phyloP scores from a whole-genome alignment of 2,113 vertebrate species.

The Progne subis region DNA sequence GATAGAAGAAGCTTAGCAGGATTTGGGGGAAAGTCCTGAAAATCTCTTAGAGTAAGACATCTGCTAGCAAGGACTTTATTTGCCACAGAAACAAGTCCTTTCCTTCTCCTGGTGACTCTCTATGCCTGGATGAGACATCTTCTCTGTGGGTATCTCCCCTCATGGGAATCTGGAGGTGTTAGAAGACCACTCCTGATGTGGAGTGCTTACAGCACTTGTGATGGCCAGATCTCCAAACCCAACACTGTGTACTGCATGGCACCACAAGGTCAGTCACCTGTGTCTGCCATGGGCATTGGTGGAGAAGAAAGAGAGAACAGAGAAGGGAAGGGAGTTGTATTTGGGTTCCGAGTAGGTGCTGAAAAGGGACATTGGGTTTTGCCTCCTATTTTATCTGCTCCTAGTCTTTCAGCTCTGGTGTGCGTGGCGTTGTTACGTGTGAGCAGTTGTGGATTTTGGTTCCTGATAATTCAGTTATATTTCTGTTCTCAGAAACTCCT shows the following conservation, averaged over 20 bases:
- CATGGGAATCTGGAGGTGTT: rapidly evolving
- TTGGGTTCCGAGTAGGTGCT: background rate
- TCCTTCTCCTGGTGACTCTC: background rate
- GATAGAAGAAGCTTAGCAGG: conserved; percentile 4
- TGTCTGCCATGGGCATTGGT: background rate
- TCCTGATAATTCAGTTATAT: background rate
- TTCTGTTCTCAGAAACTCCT: background rate
- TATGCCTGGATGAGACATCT: background rate
- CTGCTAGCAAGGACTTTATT: background rate
- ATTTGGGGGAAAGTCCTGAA: conserved; percentile 15
- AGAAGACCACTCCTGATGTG: background rate
- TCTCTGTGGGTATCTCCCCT: background rate
- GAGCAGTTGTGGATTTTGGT: background rate
- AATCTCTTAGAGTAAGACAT: background rate
- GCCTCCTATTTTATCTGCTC: background rate
- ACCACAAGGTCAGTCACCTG: background rate
- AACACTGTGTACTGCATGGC: rapidly evolving
- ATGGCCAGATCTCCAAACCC: background rate
- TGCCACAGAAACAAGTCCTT: background rate
- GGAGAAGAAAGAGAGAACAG: background rate
- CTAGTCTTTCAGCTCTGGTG: background rate
- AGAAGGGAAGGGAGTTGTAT: background rate
- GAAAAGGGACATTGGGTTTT: background rate
- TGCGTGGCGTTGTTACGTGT: rapidly evolving
- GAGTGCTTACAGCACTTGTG: background rate